phyloP scores from a whole-genome alignment of 2,797 vertebrate species.

The Gadopsis bispinosus region DNA sequence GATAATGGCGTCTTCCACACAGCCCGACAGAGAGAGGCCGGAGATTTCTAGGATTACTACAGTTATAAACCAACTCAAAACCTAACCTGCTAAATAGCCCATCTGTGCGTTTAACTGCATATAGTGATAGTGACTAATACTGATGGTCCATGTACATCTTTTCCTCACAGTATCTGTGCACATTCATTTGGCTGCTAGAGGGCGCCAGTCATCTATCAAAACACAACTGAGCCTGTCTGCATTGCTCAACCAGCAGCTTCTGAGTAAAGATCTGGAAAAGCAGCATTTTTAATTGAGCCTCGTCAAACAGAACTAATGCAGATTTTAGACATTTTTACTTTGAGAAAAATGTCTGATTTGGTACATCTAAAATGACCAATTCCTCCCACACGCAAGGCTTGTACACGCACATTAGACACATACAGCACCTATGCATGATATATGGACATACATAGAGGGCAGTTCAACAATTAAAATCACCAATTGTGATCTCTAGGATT shows the following conservation, averaged over 20 bases:
- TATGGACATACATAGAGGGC: not conserved
- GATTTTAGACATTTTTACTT: conserved; percentile 17
- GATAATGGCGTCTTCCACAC: conserved; percentile 9
- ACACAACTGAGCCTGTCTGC: conserved; percentile 15
- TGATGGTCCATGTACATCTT: conserved; percentile 7
- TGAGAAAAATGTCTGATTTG: conserved; percentile 1
- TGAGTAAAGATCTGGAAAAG: not conserved
- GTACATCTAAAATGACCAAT: not conserved
- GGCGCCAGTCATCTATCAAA: conserved; percentile 70
- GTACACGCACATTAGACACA: not conserved
- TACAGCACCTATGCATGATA: not conserved
- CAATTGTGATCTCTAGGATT: not conserved
- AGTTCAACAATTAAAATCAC: not conserved
- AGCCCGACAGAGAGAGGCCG: conserved; percentile 13
- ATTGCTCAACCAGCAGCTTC: conserved; percentile 18
- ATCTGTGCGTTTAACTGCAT: not conserved
- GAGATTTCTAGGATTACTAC: not conserved
- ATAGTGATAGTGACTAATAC: conserved; percentile 5
- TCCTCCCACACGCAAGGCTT: not conserved
- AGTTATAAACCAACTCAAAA: conserved; percentile 7
- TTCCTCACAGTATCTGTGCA: not conserved
- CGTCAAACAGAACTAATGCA: not conserved
- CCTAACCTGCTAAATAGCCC: not conserved
- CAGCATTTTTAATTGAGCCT: not conserved
- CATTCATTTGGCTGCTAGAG: conserved; percentile 59